Base-by-base conservation (phyloP, 2,888 invertebrate genomes). In the Yponomeuta malinellus region DNA sequence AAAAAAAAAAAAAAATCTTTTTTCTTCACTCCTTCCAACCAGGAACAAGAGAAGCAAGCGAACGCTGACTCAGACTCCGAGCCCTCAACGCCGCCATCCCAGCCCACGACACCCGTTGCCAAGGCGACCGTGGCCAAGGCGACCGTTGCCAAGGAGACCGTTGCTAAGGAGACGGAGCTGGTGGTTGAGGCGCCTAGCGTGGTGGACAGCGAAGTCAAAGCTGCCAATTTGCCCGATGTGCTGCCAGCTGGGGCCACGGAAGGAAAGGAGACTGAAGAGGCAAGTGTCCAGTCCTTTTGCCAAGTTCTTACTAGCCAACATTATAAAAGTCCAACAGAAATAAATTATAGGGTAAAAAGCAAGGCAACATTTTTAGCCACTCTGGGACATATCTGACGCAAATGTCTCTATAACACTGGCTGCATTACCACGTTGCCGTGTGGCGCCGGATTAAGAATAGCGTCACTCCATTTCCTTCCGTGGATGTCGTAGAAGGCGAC, bases 191-290 rank as follows among this genome's bases (percentile, higher is more conserved):
- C 12, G 63, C 10, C 63, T 12, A 15, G 48, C 2, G 43, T n/a
- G 52, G 52, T 15, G 15, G 52, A 31, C 37, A 29, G 12, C 1
- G 71, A 69, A 59, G 67, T 59, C 10, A 68, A 67, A 65, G 52
- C 31, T 64, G 74, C 75, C 0, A 90, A 87, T 69, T 74, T 91
- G 70, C 90, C 90, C 0, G 91, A 90, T 73, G 92, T 89, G 10
- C 88, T 88, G 1, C 73, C 87, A 0, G 90, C 90, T 0, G 88
- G 86, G 4, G 76, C 79, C 0, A 85, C 84, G 31, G 89, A 88
- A 48, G 84, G 86, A 8, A 85, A 80, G 29, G 82, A 43, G 6
- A 8, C 43, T 43, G 43, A 86, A 74, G 88, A 87, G 79, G 85
- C 85, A 67, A 37, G 70, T 59, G 72, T 68, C 68, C 23, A 23